Conservation (phyloP, 2,113 vertebrate species). For the Romanogobio albipinnatus region DNA sequence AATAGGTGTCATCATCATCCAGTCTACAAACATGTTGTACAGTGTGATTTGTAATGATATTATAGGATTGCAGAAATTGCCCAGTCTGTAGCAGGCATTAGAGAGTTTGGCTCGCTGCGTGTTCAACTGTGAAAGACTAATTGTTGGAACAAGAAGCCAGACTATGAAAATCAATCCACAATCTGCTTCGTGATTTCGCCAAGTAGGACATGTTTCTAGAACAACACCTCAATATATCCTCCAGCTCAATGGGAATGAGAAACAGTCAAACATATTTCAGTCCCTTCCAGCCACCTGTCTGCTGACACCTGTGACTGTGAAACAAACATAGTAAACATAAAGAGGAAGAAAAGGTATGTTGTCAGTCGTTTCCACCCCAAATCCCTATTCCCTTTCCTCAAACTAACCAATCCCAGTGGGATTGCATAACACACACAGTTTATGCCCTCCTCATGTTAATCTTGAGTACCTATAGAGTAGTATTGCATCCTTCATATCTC, state of each 20-base stretch:
- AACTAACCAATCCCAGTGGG: background rate
- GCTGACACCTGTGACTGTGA: background rate
- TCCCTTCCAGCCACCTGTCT: background rate
- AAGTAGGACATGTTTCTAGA: slow-evolving; percentile 7
- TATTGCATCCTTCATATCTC: too few species aligned
- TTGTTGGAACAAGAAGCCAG: background rate
- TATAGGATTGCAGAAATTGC: too few species aligned
- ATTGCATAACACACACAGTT: background rate
- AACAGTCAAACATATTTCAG: background rate
- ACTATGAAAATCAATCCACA: slow-evolving; percentile 19
- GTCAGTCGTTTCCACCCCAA: background rate
- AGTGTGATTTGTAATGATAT: too few species aligned
- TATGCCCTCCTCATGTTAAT: too few species aligned
- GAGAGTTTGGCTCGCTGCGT: background rate
- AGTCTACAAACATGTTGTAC: too few species aligned
- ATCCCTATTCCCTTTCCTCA: background rate
- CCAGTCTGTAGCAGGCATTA: background rate
- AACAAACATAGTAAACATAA: background rate
- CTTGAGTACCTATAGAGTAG: too few species aligned
- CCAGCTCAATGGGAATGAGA: background rate
- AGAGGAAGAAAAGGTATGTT: background rate
- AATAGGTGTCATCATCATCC: too few species aligned
- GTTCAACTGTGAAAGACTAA: slow-evolving; percentile 13
- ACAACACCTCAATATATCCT: background rate
- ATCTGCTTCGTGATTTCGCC: background rate